Conservation (phyloP, 2,113 vertebrate species). For the Burhinus bistriatus region DNA sequence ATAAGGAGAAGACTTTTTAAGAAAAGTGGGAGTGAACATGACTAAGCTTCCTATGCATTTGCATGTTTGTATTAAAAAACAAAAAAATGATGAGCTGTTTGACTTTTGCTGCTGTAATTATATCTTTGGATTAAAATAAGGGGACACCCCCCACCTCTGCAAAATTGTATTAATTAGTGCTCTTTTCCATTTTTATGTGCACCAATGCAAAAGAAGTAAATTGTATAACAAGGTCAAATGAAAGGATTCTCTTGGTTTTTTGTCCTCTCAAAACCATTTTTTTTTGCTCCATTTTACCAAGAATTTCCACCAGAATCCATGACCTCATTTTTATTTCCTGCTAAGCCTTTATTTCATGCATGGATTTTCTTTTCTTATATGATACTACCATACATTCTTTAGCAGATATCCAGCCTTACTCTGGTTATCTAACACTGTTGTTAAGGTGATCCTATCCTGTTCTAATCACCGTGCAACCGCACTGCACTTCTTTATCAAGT, state of each 20-base stretch:
- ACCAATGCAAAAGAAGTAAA: not conserved
- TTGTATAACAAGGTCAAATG: not conserved
- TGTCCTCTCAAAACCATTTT: not conserved
- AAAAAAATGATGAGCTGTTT: not conserved
- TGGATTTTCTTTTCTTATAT: not conserved
- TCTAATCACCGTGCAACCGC: accelerated
- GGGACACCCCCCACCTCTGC: not conserved
- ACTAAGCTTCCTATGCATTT: not conserved
- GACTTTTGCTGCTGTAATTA: not conserved
- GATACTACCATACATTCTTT: not conserved
- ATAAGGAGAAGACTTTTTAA: not conserved
- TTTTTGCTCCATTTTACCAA: not conserved
- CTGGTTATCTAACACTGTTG: not conserved
- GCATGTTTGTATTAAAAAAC: not conserved
- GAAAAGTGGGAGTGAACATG: not conserved
- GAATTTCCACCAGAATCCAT: not conserved
- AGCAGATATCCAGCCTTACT: not conserved
- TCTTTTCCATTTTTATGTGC: not conserved
- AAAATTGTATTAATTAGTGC: not conserved
- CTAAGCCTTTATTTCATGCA: not conserved
- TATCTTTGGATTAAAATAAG: not conserved
- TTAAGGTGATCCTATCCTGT: not conserved
- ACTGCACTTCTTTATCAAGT: not conserved
- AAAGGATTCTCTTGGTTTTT: not conserved
- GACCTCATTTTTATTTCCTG: not conserved